phyloP scores from a whole-genome alignment of 2,113 vertebrate genomes.

The Dipodomys ordii region DNA sequence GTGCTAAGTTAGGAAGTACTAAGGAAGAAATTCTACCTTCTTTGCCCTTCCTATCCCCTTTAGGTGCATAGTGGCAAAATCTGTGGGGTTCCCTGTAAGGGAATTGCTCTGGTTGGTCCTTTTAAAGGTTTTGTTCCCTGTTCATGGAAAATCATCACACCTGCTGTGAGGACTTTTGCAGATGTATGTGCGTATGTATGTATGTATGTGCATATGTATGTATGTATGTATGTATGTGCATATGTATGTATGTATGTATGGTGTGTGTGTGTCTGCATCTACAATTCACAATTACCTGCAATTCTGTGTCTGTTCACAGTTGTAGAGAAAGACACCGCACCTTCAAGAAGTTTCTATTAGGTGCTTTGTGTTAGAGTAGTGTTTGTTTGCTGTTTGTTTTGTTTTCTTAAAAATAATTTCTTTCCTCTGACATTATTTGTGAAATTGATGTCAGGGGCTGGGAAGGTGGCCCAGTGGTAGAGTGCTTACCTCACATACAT shows the following conservation, averaged over 20 bases:
- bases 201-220: too few relatives aligned
- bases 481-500: too few relatives aligned
- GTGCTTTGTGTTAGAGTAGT: background rate
- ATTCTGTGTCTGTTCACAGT: background rate
- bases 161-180: background rate
- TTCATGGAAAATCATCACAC: background rate
- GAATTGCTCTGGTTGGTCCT: background rate
- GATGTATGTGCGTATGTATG: too few relatives aligned
- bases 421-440: background rate
- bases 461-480: too few relatives aligned
- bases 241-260: too few relatives aligned
- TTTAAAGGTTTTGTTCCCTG: background rate
- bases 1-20: background rate
- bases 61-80: background rate
- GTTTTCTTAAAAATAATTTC: background rate
- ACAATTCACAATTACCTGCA: background rate
- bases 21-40: background rate
- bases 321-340: background rate
- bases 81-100: background rate
- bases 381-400: background rate
- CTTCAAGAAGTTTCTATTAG: background rate
- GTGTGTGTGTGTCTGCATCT: too few relatives aligned
- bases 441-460: background rate
- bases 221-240: too few relatives aligned
- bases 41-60: background rate